phyloP scores from a whole-genome alignment of 2,888 invertebrate species.

The Diarsia brunnea region DNA sequence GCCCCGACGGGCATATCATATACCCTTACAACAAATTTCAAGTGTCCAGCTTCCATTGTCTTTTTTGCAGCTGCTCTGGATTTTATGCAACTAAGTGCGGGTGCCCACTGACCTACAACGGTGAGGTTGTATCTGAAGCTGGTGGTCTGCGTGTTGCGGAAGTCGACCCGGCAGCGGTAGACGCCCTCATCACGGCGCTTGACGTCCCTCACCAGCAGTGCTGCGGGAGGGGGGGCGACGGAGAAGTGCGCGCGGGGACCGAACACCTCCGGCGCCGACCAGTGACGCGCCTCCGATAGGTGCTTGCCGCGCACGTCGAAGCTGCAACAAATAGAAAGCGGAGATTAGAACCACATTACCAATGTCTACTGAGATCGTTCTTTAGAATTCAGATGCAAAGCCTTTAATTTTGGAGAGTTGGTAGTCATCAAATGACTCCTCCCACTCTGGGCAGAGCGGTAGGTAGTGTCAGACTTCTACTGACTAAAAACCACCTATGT shows the following conservation, averaged over 20 bases:
- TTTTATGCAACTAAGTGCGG: background rate
- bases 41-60: too few species aligned
- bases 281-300: slow-evolving; percentile 94
- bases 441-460: too few species aligned
- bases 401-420: background rate
- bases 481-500: too few species aligned
- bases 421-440: too few species aligned
- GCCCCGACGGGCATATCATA: too few species aligned
- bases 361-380: too few species aligned
- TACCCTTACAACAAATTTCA: too few species aligned
- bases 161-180: slow-evolving; percentile 97
- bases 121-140: slow-evolving; percentile 97
- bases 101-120: slow-evolving; percentile 43
- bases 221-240: slow-evolving; percentile 94
- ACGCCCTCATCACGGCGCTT: slow-evolving; percentile 97
- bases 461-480: too few species aligned
- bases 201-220: slow-evolving; percentile 94
- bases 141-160: slow-evolving; percentile 96
- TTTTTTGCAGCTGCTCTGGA: background rate
- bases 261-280: slow-evolving; percentile 96
- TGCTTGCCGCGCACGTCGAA: slow-evolving; percentile 97
- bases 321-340: slow-evolving; percentile 89
- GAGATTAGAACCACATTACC: background rate
- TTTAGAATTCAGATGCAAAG: background rate
- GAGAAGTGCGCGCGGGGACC: slow-evolving; percentile 96